phyloP scores from a whole-genome alignment of 2,888 invertebrate species.

The Trileptium ribeirensis region DNA sequence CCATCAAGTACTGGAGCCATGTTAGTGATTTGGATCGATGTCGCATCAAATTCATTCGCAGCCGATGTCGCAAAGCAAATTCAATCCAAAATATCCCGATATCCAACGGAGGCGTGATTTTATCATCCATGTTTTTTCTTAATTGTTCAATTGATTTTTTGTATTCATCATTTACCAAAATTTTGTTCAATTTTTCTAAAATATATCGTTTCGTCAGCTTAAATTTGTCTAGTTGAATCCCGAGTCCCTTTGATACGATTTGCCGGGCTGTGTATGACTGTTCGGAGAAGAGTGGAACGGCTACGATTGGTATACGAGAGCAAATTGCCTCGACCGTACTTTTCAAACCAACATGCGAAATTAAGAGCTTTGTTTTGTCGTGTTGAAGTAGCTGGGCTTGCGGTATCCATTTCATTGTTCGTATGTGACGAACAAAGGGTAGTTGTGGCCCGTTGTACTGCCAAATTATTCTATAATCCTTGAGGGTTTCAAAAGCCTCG shows the following conservation, averaged over 20 bases:
- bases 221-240: background rate
- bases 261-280: background rate
- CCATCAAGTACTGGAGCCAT: background rate
- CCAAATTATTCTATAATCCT: constrained; percentile 41
- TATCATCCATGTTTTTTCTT: background rate
- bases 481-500: constrained; percentile 35
- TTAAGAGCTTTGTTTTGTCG: background rate
- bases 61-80: background rate
- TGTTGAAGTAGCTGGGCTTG: background rate
- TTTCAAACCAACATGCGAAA: background rate
- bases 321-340: background rate
- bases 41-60: background rate
- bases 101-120: background rate
- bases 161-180: background rate
- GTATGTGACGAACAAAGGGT: background rate
- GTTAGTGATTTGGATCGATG: background rate
- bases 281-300: background rate
- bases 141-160: background rate
- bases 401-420: background rate
- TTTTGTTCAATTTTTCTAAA: background rate
- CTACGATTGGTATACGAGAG: background rate
- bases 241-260: background rate
- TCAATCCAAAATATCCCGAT: background rate
- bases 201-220: background rate
- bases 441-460: background rate